phyloP scores from a whole-genome alignment of 2,888 invertebrate genomes.

The Heliconius aoede region DNA sequence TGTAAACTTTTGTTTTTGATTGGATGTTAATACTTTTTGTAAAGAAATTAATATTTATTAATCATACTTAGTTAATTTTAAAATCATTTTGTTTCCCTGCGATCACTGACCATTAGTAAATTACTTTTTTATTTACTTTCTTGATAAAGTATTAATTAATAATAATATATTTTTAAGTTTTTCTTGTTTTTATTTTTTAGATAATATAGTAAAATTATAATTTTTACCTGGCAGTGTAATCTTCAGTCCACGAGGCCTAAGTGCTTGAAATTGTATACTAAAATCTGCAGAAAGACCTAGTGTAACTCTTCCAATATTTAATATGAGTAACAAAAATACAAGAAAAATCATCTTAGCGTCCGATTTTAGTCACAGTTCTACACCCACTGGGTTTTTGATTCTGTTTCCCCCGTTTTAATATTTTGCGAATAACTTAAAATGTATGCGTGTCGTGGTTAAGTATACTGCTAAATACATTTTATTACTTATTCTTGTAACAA shows the following conservation, averaged over 20 bases:
- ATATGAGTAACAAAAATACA: neutral
- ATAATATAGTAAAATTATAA: neutral
- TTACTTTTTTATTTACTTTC: no score
- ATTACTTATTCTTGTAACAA: neutral
- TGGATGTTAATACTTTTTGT: no score
- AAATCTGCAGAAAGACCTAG: neutral
- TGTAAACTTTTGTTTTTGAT: no score
- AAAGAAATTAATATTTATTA: no score
- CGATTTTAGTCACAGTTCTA: neutral
- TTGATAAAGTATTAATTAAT: no score
- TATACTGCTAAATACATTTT: neutral
- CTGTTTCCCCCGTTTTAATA: neutral
- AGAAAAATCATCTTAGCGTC: constrained; percentile 1
- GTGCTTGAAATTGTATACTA: constrained; percentile 10
- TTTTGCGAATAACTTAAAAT: neutral
- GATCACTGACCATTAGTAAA: no score
- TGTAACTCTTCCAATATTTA: neutral
- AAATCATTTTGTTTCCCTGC: no score
- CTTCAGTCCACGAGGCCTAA: constrained; percentile 9
- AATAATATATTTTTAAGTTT: no score
- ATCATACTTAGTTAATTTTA: no score
- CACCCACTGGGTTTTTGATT: constrained; percentile 2
- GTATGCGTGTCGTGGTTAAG: neutral
- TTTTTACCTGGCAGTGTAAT: constrained; percentile 27
- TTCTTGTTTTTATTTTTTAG: neutral